Conservation (phyloP, 2,797 vertebrate genomes). For the Gastrophryne carolinensis region DNA sequence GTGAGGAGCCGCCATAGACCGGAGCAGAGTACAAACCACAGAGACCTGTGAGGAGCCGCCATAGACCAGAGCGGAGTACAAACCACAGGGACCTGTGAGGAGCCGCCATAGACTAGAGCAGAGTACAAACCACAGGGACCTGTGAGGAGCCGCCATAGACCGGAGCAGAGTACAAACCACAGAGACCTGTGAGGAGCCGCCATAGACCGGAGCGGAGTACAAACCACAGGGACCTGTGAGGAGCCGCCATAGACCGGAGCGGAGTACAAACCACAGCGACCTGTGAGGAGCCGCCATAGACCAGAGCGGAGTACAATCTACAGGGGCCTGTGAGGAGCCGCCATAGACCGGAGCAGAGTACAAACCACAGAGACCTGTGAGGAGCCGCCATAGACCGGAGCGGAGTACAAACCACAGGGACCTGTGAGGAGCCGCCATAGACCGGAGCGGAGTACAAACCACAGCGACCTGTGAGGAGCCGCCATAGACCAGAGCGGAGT, state of each 20-base stretch:
- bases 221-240: neutral
- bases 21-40: too few species aligned
- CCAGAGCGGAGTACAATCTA: too few species aligned
- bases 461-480: neutral
- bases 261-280: neutral
- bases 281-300: neutral
- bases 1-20: neutral
- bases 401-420: neutral
- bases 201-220: too few species aligned
- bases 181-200: neutral
- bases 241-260: too few species aligned
- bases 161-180: too few species aligned
- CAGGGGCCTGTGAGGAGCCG: neutral
- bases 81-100: neutral
- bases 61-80: too few species aligned
- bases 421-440: neutral
- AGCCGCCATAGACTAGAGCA: too few species aligned
- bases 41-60: neutral
- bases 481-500: too few species aligned
- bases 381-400: too few species aligned
- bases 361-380: neutral
- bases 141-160: neutral
- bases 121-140: neutral
- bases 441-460: too few species aligned
- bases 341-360: too few species aligned